Evolutionary conservation across 92 coral and sea anemone species (phyloP), one percentile per base, ranked within the genome.

Genomic region (Zoanthus solanderi): DNA sequence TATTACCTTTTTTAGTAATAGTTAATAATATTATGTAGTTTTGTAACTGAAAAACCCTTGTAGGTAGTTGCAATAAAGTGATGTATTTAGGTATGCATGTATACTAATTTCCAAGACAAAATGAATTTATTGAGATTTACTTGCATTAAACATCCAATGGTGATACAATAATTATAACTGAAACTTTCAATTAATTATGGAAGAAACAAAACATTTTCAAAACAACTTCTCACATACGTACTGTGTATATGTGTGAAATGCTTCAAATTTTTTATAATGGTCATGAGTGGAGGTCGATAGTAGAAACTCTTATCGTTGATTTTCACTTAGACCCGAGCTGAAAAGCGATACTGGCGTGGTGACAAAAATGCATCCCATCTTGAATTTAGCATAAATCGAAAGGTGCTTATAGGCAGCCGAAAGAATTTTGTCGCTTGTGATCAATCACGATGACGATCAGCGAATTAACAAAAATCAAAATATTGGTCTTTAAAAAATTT

Each of bases 241-340:
- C 68, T 61, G 68, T 61, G 28, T 61, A 61, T 61, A 61, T 61
- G 68, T 61, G 68, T 61, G 17, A 61, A 61, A 61, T 61, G 29
- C 68, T 17, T 18, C 17, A 61, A 23, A 23, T 61, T 61, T 61
- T 23, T 61, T 61, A 61, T 61, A 61, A 23, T 61, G 16, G 15
- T 61, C 16, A 61, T 61, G 68, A 61, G 68, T 61, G 68, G 68
- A 61, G 68, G 68, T 15, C 68, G 68, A 61, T 61, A 61, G 68
- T 17, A 23, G 68, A 61, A 61, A 61, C 68, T 61, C 28, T 61
- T 61, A 61, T 18, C 68, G 15, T 61, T 61, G 17, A 23, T 50
- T 7, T 61, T 61, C 68, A 61, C 17, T 61, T 34, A 34, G 42
- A 34, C 42, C 42, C 0, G 68, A 61, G 68, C 68, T 61, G 68